Percentiles rank a stretch among this genome's conserved stretches.
Evolutionary conservation across 2,113 vertebrate species (phyloP).

Genomic region (Stomatorhinus ivindoensis): DNA sequence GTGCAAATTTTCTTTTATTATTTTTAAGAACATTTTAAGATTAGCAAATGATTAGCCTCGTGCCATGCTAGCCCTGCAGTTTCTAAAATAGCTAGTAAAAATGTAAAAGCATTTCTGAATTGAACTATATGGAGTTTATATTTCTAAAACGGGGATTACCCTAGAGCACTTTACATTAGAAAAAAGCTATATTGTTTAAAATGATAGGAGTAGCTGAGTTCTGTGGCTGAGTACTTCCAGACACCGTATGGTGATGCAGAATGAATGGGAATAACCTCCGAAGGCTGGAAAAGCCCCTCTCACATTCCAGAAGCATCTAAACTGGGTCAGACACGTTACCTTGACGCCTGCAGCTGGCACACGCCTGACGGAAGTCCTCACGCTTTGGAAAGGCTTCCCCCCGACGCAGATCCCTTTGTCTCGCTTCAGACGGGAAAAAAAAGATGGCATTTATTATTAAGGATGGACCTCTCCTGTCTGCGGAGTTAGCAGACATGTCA

Average conservation of each 20-base stretch:
- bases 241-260: neutral
- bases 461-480: neutral
- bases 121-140: neutral
- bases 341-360: slow-evolving; percentile 38
- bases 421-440: neutral
- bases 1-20: neutral
- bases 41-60: neutral
- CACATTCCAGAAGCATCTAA: slow-evolving; percentile 32
- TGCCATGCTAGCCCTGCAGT: neutral
- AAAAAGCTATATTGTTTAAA: neutral
- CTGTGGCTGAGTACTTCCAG: neutral
- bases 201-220: neutral
- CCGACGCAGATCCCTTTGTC: neutral
- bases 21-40: neutral
- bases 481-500: neutral
- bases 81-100: neutral
- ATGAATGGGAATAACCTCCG: neutral
- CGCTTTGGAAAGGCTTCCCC: neutral
- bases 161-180: neutral
- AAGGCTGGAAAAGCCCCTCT: slow-evolving; percentile 39
- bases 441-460: neutral
- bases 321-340: slow-evolving; percentile 39
- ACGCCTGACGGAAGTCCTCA: slow-evolving; percentile 26
- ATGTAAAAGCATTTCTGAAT: neutral
- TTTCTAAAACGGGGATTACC: neutral